Evolutionary conservation across 2,113 vertebrate species (phyloP).

Genomic region (Pontoporia blainvillei): DNA sequence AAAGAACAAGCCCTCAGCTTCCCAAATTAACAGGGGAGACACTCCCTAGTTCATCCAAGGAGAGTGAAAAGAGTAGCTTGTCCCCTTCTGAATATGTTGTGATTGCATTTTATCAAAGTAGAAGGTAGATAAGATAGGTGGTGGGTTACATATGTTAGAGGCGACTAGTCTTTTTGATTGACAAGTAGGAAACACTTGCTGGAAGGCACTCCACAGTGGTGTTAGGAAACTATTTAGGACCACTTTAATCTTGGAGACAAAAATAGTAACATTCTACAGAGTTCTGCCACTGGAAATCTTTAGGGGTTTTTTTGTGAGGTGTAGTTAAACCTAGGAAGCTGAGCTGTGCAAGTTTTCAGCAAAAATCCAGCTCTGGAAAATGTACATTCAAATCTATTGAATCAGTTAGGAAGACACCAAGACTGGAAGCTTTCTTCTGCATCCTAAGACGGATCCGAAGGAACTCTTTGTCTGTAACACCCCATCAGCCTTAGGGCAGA

Average conservation of each 20-base stretch:
- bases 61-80: background rate
- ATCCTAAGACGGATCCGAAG: background rate
- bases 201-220: background rate
- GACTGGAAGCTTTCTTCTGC: background rate
- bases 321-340: background rate
- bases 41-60: background rate
- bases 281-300: background rate
- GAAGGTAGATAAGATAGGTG: background rate
- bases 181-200: background rate
- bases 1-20: background rate
- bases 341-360: background rate
- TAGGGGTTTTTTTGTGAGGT: background rate
- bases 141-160: background rate
- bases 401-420: background rate
- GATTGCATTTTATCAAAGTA: background rate
- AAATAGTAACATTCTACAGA: constrained; percentile 20
- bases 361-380: constrained; percentile 12
- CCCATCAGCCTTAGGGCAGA: background rate
- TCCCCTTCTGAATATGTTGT: background rate
- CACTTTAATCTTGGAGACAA: constrained; percentile 44
- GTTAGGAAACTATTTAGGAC: constrained; percentile 17
- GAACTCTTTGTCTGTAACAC: background rate
- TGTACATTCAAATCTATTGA: background rate
- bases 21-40: background rate
- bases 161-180: background rate